A percentile compares a stretch with the other conserved stretches of the same genome.
Conservation (phyloP, 1,140 invertebrate genomes). For the Littorina saxatilis region DNA sequence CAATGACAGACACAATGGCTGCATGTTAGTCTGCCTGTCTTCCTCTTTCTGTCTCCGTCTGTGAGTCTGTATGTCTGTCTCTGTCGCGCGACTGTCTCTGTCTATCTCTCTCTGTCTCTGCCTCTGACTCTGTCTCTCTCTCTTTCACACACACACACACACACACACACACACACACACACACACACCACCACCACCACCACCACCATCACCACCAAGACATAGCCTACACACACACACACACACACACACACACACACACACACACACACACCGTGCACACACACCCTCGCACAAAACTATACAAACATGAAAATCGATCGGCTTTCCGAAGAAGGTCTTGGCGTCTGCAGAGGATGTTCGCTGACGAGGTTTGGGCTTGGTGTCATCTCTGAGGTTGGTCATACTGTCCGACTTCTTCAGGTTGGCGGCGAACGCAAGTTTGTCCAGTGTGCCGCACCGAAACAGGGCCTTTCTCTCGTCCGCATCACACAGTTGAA, state of each 20-base stretch:
- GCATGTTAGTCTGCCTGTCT: not conserved
- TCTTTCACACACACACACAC: not conserved
- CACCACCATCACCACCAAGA: too few species aligned
- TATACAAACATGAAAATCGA: constrained; percentile 48
- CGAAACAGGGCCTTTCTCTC: constrained; percentile 50
- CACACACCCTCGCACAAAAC: too few species aligned
- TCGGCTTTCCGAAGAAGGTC: constrained; percentile 43
- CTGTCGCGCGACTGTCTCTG: not conserved
- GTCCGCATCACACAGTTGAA: constrained; percentile 51
- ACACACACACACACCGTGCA: too few species aligned
- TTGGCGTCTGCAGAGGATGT: constrained; percentile 47
- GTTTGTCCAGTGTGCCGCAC: constrained; percentile 43
- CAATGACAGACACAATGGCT: too few species aligned
- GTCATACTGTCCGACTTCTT: constrained; percentile 58
- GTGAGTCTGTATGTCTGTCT: not conserved
- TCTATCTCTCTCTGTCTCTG: not conserved
- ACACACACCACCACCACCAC: not conserved
- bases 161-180: not conserved
- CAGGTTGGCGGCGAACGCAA: constrained; percentile 43
- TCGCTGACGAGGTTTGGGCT: constrained; percentile 12
- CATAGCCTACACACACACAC: not conserved
- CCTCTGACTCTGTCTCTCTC: too few species aligned
- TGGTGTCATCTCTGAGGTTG: constrained; percentile 39
- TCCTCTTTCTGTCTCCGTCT: not conserved
- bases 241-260: constrained; percentile 7